Percentiles rank a stretch among this genome's conserved stretches.
phyloP scores from a whole-genome alignment of 1,140 invertebrate species.

The Daktulosphaira vitifoliae region DNA sequence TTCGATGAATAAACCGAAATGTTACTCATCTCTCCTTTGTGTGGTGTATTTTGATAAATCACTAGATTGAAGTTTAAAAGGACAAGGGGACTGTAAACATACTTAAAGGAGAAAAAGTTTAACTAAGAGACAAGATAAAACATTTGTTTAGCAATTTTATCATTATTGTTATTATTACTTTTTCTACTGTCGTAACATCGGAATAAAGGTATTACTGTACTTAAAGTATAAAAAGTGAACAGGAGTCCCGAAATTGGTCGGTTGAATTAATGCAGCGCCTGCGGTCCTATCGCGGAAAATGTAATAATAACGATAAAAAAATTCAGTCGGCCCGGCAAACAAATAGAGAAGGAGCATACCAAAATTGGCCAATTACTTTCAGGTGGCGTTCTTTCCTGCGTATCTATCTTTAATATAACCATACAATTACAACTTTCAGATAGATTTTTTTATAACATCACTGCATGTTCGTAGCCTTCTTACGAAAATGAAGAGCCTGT shows the following conservation, averaged over 20 bases:
- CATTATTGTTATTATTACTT: conserved; percentile 21
- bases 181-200: neutral
- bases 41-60: no score
- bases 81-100: no score
- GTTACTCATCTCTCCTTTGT: no score
- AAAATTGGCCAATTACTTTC: conserved; percentile 29
- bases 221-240: conserved; percentile 10
- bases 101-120: no score
- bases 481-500: no score
- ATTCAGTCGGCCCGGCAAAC: neutral
- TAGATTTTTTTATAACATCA: no score
- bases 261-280: neutral
- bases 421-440: no score
- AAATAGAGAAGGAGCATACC: neutral
- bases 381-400: conserved; percentile 7
- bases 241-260: conserved; percentile 1
- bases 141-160: conserved; percentile 1
- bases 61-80: no score
- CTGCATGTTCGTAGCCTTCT: no score
- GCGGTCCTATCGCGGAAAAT: conserved; percentile 5
- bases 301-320: neutral
- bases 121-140: neutral
- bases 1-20: no score
- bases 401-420: neutral
- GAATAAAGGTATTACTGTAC: neutral